A percentile compares a stretch with the other conserved stretches of the same genome.
Evolutionary conservation across 2,888 invertebrate species (phyloP).

Genomic region (Standfussiana lucernea): DNA sequence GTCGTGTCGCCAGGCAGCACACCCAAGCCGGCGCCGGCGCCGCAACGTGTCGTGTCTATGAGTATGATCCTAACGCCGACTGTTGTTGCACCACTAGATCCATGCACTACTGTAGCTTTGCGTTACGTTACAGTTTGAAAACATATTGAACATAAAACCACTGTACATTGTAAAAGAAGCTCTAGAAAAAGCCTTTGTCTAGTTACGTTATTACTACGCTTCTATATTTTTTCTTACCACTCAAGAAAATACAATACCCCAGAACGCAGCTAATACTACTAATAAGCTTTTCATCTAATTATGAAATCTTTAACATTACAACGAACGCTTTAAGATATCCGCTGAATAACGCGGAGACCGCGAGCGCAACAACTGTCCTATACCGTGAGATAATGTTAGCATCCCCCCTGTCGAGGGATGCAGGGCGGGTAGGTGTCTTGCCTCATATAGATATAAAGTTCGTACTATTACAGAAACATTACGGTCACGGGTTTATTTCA

Average conservation of each 20-base stretch:
- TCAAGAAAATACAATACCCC: not conserved
- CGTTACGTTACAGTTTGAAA: not conserved
- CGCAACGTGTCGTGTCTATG: not conserved
- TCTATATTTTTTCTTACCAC: not conserved
- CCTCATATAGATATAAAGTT: conserved; percentile 15
- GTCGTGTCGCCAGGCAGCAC: conserved; percentile 9
- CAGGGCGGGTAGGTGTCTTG: not conserved
- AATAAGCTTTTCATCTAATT: not conserved
- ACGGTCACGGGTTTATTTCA: not conserved
- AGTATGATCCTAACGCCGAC: not conserved
- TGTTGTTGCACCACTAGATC: not conserved
- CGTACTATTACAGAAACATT: not conserved
- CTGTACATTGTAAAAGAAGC: not conserved
- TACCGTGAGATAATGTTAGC: not conserved
- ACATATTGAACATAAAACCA: not conserved
- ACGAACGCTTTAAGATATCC: not conserved
- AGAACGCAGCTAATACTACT: not conserved
- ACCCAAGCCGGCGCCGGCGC: not conserved
- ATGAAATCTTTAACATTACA: conserved; percentile 4
- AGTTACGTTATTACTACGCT: not conserved
- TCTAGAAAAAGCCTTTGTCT: not conserved
- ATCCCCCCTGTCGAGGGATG: too few relatives aligned
- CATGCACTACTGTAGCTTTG: too few relatives aligned
- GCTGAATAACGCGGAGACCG: not conserved
- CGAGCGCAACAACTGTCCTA: conserved; percentile 17